Base-by-base conservation (phyloP, 2,888 invertebrate species). In the Noctua fimbriata region DNA sequence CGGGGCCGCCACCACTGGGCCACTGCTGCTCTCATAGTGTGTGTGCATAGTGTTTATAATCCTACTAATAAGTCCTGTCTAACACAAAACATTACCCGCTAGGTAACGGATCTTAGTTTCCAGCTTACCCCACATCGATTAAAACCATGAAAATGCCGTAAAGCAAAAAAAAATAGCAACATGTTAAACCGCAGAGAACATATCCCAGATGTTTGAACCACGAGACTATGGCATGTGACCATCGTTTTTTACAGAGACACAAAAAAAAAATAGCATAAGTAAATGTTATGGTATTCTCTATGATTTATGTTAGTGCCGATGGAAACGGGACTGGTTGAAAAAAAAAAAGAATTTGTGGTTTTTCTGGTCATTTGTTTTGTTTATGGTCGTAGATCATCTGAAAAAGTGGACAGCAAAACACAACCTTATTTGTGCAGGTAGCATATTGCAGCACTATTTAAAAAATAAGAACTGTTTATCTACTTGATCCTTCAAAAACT, bases 171-270 rank as follows among this genome's bases (percentile, higher is more conserved):
- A 85, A 83, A 60, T 36, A 69, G 16, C 49, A 73, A 76, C 60
- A 67, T 16, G 71, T 6, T 28, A 49, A 65, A 77, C 85, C 76
- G 73, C 69, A 71, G 44, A 69, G 67, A 65, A 89, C 76, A 82
- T 12, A n/a, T 55, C 0, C 93, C 95, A 95, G 93, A 94, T 94
- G 93, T 88, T 85, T 76, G 94, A 76, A 93, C 93, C 86, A 80
- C 86, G 92, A 94, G 90, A 89, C 92, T 32, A 82, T 93, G 93
- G 93, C 92, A 89, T 93, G 93, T 92, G 93, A 92, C 92, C 79
- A 90, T 65, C 71, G 81, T 77, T 86, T 92, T 92, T 93, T 93
- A 93, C 89, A 80, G 36, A 65, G 76, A 84, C 55, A 41, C 60
- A 10, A 71, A 76, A 90, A 85, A n/a, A 89, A 84, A 84, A 79